phyloP scores from a whole-genome alignment of 2,113 vertebrate species.

The Hemichromis elongatus region DNA sequence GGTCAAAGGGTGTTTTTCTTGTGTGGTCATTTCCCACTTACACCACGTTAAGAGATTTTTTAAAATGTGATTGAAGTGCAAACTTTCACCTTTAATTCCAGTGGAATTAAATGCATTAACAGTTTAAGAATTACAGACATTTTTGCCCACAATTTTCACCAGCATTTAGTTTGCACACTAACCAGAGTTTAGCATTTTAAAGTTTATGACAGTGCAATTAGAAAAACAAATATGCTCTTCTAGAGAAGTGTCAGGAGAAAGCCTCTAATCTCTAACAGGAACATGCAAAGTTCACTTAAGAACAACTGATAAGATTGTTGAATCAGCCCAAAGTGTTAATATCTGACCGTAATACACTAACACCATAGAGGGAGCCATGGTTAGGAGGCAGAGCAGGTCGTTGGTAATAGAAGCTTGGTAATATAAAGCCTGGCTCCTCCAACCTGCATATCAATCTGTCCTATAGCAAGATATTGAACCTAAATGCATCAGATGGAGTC shows the following conservation, averaged over 20 bases:
- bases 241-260: not conserved
- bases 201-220: not conserved
- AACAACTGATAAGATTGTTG: not conserved
- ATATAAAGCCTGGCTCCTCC: accelerated
- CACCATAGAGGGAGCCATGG: not conserved
- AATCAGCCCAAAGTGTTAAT: not conserved
- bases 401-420: not conserved
- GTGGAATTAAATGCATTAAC: not conserved
- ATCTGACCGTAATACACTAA: not conserved
- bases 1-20: not conserved
- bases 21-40: not conserved
- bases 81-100: accelerated
- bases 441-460: not conserved
- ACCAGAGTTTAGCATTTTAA: not conserved
- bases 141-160: not conserved
- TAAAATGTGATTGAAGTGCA: not conserved
- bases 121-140: not conserved
- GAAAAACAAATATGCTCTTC: not conserved
- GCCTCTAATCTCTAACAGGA: not conserved
- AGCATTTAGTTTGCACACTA: constrained; percentile 67
- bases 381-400: not conserved
- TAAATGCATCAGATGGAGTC: not conserved
- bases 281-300: not conserved
- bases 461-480: not conserved
- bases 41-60: accelerated